Base-by-base conservation (phyloP, 2,113 vertebrate genomes). In the Carettochelys insculpta region DNA sequence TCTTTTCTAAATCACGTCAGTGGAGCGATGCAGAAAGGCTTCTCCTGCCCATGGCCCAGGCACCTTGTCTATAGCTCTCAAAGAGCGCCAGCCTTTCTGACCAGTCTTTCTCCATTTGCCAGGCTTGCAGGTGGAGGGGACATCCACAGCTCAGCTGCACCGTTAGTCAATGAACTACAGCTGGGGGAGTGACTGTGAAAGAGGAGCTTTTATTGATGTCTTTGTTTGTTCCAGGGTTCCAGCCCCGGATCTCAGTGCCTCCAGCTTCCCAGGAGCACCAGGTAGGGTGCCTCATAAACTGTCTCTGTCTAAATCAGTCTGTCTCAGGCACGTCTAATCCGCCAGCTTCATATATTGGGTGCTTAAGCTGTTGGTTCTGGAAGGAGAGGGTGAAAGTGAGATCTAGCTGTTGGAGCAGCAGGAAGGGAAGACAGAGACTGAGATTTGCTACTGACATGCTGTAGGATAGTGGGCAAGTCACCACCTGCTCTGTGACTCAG, bases 41-140 rank as follows among this genome's bases (percentile, higher is more conserved):
- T 68, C n/a, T 68, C 20, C 61, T 20, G 34, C 61, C 9, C 8
- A 22, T n/a, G n/a, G n/a, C 34, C 61, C 61, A 38, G 4, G 9
- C n/a, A 22, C 61, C n/a, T 38, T 38, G 61, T 38, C n/a, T 38
- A 11, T 68, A 38, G 61, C 5, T 68, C n/a, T 19, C 9, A 11
- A 38, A 13, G 61, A 68, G n/a, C n/a, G 38, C 8, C 10, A 20
- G 61, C 61, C 4, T 38, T 38, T 68, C 61, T 22, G 17, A 22
- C 8, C 16, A 68, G 61, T 9, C 61, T 10, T n/a, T 68, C 19
- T 68, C 34, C n/a, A 20, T 38, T 4, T 38, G 61, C 61, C n/a
- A 1, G 19, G 61, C 61, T 19, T 11, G 9, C 34, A 20, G 61
- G 9, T 68, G 34, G 17, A 4, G 34, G 10, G 17, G 1, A 1